Base-by-base conservation (phyloP, 2,113 vertebrate genomes). In the Empidonax traillii region DNA sequence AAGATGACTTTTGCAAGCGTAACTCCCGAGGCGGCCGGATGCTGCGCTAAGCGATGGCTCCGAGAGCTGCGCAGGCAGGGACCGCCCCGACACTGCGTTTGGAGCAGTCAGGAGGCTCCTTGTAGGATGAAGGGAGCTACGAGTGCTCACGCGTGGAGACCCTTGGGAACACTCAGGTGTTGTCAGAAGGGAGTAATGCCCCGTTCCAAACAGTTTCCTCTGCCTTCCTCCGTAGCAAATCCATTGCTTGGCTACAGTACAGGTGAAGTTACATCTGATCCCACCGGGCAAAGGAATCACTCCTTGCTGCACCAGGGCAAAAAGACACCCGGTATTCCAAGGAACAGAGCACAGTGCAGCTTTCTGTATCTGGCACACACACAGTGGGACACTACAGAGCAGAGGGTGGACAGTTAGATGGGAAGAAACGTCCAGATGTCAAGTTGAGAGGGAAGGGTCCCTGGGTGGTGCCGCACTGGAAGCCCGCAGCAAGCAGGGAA, bases 1-100 rank as follows among this genome's bases (percentile, higher is more conserved):
- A 5, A 7, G 30, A 2, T 9, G 43, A 2, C 27, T 63, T 3
- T 25, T 73, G 5, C 6, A 4, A 3, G 33, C 4, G 0, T 19
- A 1, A 46, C 39, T 16, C 15, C 61, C 16, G 16, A 4, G 27
- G 33, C 27, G 25, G 44, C 33, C 61, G 77, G 61, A 33, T 75
- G 69, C 53, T 44, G 87, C 16, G 35, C 59, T 37, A 17, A 61
- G 35, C 59, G 10, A 39, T 27, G 35, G 59, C 24, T 62, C 35
- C 59, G 15, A 18, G 35, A 37, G 69, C 53, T 39, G 77, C 69
- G 69, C 52, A 35, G 76, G 61, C 37, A 13, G 35, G 25, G 35
- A 10, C 35, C 43, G 58, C 67, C 67, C 25, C 25, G 25, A 27
- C 31, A 8, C 9, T 51, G 76, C 67, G 51, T 52, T 12, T 20